Conservation (phyloP, 2,797 vertebrate species). For the Heliangelus exortis region DNA sequence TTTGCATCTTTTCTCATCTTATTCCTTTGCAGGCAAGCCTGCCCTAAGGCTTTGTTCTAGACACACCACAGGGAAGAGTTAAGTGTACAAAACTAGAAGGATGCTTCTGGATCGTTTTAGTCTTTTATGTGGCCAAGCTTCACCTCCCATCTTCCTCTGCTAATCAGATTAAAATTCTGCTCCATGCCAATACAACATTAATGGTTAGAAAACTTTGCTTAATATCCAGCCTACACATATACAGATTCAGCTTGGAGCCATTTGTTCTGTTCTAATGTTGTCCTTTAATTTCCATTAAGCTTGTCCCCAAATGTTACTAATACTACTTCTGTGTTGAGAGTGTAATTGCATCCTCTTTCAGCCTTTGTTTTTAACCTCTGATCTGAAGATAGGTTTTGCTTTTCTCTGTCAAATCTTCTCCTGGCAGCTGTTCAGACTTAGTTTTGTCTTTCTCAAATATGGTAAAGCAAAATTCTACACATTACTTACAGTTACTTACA, state of each 20-base stretch:
- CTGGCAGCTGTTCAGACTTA: background rate
- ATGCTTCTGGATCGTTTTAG: background rate
- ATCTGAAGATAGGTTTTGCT: background rate
- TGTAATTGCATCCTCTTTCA: background rate
- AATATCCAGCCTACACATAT: background rate
- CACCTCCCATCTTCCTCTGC: background rate
- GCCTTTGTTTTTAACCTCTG: background rate
- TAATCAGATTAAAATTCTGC: slow-evolving; percentile 6
- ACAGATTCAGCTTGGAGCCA: slow-evolving; percentile 4
- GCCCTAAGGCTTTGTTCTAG: background rate
- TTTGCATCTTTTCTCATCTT: fast-evolving
- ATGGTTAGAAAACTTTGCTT: background rate
- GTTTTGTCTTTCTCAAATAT: background rate
- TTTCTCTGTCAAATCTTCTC: background rate
- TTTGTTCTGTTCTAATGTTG: background rate
- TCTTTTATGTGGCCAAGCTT: background rate
- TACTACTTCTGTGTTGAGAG: background rate
- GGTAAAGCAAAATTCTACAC: background rate
- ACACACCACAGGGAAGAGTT: background rate
- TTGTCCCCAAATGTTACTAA: slow-evolving; percentile 1
- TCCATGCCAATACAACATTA: background rate
- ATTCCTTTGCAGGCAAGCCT: background rate
- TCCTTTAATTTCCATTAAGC: slow-evolving; percentile 36
- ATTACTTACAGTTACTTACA: background rate
- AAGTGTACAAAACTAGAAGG: background rate